Conservation (phyloP, 2,113 vertebrate species). For the Macquaria ambigua region DNA sequence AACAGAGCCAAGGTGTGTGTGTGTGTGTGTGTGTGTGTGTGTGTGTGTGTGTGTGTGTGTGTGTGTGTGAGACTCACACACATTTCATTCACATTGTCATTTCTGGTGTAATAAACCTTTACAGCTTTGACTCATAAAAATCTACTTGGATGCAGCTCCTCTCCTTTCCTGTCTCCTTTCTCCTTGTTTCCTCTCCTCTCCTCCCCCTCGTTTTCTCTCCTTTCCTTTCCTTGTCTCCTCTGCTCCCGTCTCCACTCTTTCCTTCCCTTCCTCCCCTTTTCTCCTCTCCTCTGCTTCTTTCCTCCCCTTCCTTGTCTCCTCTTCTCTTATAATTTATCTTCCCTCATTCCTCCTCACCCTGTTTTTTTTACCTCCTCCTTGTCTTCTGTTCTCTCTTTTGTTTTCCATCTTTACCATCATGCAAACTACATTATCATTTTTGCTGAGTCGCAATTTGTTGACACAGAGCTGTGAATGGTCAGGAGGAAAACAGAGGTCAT, state of each 20-base stretch:
- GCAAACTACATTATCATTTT: too few relatives aligned
- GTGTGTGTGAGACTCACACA: too few relatives aligned
- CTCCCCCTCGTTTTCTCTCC: neutral
- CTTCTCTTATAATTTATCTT: too few relatives aligned
- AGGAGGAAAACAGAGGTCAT: neutral
- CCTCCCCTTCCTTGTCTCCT: neutral
- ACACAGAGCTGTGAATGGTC: neutral
- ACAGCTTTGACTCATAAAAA: slow-evolving; percentile 30
- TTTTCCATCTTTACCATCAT: neutral
- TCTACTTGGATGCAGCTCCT: neutral
- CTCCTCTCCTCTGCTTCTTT: neutral
- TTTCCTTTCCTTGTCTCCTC: neutral
- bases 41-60: too few relatives aligned
- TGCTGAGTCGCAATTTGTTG: neutral
- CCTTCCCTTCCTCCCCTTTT: too few relatives aligned
- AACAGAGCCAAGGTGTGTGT: too few relatives aligned
- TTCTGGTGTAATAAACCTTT: slow-evolving; percentile 20
- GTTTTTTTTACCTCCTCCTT: neutral
- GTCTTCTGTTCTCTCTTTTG: neutral
- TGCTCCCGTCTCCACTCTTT: too few relatives aligned
- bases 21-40: too few relatives aligned
- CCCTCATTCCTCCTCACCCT: neutral
- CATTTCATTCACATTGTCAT: too few relatives aligned
- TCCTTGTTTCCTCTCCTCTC: neutral
- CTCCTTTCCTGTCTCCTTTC: neutral